A percentile compares a stretch with the other conserved stretches of the same genome.
Conservation (phyloP, 2,113 vertebrate genomes). For the Bufo gargarizans region DNA sequence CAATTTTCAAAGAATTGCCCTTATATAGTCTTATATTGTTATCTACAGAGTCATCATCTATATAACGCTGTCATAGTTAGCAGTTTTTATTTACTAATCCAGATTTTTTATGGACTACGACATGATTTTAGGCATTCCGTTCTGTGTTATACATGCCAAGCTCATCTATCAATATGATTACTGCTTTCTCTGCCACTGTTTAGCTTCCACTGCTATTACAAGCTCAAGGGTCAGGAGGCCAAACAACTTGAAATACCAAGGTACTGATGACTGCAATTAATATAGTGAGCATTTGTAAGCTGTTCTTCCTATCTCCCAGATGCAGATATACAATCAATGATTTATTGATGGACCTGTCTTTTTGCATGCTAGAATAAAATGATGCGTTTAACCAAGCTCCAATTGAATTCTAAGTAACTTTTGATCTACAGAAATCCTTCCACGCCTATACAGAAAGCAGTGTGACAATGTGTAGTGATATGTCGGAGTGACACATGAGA, state of each 20-base stretch:
- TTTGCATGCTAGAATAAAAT: not conserved
- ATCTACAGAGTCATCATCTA: not conserved
- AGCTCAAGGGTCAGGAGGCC: not conserved
- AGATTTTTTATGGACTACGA: not conserved
- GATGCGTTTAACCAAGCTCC: not conserved
- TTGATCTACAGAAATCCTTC: not conserved
- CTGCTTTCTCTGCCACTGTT: not conserved
- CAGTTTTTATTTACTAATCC: no score
- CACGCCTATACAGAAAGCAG: not conserved
- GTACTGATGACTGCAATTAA: constrained; percentile 1
- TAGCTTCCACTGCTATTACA: constrained; percentile 1
- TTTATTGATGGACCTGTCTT: not conserved
- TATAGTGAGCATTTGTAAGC: not conserved
- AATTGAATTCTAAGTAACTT: not conserved
- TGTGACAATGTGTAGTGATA: not conserved
- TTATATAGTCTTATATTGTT: not conserved
- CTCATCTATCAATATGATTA: constrained; percentile 18
- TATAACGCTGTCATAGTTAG: not conserved
- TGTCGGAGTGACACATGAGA: not conserved
- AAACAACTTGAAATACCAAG: constrained; percentile 29
- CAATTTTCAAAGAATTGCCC: not conserved
- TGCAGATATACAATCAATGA: not conserved
- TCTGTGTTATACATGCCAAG: not conserved
- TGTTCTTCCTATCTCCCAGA: not conserved
- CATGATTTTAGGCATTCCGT: not conserved